These are phyloP conservation scores for Drosophila melanocephala DNA, from an alignment of 2,888 invertebrate species.

Conservation along the genomic window DNA sequence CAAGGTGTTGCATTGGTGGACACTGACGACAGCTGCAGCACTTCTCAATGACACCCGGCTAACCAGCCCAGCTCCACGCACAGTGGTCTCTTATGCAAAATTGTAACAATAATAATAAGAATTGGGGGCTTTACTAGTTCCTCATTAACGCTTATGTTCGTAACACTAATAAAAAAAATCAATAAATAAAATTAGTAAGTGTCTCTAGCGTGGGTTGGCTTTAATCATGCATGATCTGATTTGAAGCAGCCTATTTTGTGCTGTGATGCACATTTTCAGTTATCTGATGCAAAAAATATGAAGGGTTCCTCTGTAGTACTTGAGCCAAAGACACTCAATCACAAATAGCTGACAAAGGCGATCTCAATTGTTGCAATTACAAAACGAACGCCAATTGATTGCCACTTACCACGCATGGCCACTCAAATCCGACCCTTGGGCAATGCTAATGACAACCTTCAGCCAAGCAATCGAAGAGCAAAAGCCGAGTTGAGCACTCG, in stretches of 20 bases:
- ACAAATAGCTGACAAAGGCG: slow-evolving; percentile 29
- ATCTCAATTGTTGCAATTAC: slow-evolving; percentile 68
- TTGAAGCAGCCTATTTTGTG: slow-evolving; percentile 25
- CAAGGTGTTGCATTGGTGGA: slow-evolving; percentile 39
- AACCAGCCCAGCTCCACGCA: background rate
- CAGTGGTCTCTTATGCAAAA: slow-evolving; percentile 11
- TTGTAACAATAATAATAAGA: background rate
- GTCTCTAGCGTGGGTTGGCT: background rate
- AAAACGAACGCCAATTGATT: slow-evolving; percentile 64
- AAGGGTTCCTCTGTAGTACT: slow-evolving; percentile 3
- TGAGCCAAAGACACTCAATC: slow-evolving; percentile 25
- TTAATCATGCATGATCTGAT: slow-evolving; percentile 15
- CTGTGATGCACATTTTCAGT: slow-evolving; percentile 25
- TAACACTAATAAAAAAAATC: background rate
- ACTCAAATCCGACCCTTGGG: slow-evolving; percentile 20
- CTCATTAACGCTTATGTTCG: background rate
- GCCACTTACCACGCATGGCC: slow-evolving; percentile 62
- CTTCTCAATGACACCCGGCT: slow-evolving; percentile 44
- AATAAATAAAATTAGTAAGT: background rate
- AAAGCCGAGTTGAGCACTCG: slow-evolving; percentile 4
- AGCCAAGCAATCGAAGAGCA: slow-evolving; percentile 6
- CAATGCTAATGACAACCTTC: slow-evolving; percentile 11
- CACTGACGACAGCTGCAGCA: slow-evolving; percentile 46
- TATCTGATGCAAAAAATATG: slow-evolving; percentile 16
- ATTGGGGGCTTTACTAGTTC: background rate